Evolutionary conservation across 2,888 invertebrate genomes (phyloP), one percentile per base, ranked within the genome.

Genomic region (Dichetophora obliterata): DNA sequence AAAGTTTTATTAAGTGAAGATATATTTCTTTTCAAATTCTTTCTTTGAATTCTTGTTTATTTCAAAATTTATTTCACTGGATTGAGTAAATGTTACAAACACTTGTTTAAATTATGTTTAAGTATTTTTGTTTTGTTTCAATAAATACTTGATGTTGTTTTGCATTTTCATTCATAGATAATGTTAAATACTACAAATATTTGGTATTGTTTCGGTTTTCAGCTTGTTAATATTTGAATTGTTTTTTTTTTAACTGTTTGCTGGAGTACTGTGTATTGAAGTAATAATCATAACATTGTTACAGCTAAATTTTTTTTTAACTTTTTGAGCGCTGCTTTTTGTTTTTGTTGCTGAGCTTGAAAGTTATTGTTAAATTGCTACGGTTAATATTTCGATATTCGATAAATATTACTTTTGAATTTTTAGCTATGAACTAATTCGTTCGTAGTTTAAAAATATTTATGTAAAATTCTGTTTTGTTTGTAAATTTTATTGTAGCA

Each of bases 1-100:
- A 88, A 87, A 83, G 81, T 86, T 84, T 83, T 84, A 83, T 82
- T 83, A 81, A 84, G 83, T 84, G 82, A 82, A 84, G 83, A 82
- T 82, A 82, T 81, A 80, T 79, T 79, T 81, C 79, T 75, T 79
- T 77, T 78, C 50, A 80, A 76, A 75, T 79, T 77, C 54, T 75
- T 76, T 75, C 70, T 75, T 74, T 69, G 75, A 69, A 77, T 48
- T 79, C 63, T 37, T 57, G 70, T 65, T 66, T 75, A 48, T 73
- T 74, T 65, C 43, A 74, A 52, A n/a, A 27, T 66, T 43, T 43
- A 43, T 11, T 74, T 43, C 75, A 76, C 75, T 77, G 77, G 77
- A 80, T 80, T 80, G 79, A 80, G 79, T 81, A 81, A 81, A 81
- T 80, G 79, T 80, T 81, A 81, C 81, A 81, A 81, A 74, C 74